Evolutionary conservation across 2,113 vertebrate genomes (phyloP).

Genomic region (Pyrgilauda ruficollis): DNA sequence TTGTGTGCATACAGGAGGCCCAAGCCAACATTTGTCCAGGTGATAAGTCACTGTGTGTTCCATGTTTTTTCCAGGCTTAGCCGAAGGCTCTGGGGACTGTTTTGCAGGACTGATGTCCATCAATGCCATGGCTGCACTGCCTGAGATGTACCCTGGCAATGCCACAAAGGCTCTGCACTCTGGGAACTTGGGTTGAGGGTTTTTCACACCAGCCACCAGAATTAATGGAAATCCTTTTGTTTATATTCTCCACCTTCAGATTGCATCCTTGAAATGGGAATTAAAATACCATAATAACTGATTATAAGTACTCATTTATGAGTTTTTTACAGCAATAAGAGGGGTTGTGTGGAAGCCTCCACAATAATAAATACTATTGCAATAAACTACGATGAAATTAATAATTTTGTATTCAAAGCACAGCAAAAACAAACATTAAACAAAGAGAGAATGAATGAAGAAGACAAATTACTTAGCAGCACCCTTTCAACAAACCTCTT

Average conservation of each 20-base stretch:
- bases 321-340: neutral
- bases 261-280: neutral
- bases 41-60: neutral
- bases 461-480: slow-evolving; percentile 30
- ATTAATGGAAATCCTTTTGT: neutral
- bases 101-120: neutral
- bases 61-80: neutral
- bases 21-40: neutral
- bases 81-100: neutral
- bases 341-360: neutral
- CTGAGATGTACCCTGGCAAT: neutral
- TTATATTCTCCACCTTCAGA: neutral
- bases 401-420: neutral
- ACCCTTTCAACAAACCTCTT: slow-evolving; percentile 44
- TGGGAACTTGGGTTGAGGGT: neutral
- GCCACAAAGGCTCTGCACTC: neutral
- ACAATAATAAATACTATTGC: neutral
- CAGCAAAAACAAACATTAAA: neutral
- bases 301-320: neutral
- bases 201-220: neutral
- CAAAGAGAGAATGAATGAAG: slow-evolving; percentile 2
- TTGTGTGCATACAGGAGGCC: neutral
- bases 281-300: neutral
- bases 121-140: fast-evolving
- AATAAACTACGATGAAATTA: neutral